Base-by-base conservation (phyloP, 2,113 vertebrate genomes). In the Sinocyclocheilus rhinocerous region DNA sequence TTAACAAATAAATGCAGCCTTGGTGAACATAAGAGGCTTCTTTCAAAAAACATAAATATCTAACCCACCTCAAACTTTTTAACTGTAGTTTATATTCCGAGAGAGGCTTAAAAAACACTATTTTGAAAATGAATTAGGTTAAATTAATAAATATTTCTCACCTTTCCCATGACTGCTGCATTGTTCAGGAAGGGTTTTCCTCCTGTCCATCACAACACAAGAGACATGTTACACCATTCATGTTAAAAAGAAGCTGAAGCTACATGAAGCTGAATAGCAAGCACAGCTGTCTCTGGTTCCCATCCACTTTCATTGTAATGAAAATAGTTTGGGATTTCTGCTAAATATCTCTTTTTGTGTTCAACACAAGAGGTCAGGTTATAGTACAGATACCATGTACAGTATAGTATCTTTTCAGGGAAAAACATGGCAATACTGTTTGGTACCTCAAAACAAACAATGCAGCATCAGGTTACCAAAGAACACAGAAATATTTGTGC, bases 81-180 rank as follows among this genome's bases (percentile, higher is more conserved):
- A 11, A 9, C 8, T 24, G 3, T 13, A 24, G 3, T 2, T n/a
- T 12, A 26, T 63, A 26, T 50, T 13, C 12, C 11, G 1, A 63
- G 59, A 63, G n/a, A 63, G 11, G 61, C n/a, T 63, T 63, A 11
- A 0, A 4, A 63, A 63, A 26, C n/a, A 13, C 59, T 63, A 61
- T 22, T 11, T 24, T 13, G 61, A 26, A 13, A 26, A 65, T 11
- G 4, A 24, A 4, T 63, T 13, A 12, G n/a, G 11, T 26, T 63
- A 63, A 11, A 26, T 26, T 29, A 29, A 79, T 22, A 8, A n/a
- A 55, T 61, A 33, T 75, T 4, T 20, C 88, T 88, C 59, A 95
- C 95, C 91, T 89, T 84, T 92, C 85, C 88, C 92, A 33, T 89
- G 90, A 84, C 90, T 91, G 26, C 24, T 73, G 11, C 89, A 89